Evolutionary conservation across 2,888 invertebrate species (phyloP).

Genomic region (Campoplex capitator): DNA sequence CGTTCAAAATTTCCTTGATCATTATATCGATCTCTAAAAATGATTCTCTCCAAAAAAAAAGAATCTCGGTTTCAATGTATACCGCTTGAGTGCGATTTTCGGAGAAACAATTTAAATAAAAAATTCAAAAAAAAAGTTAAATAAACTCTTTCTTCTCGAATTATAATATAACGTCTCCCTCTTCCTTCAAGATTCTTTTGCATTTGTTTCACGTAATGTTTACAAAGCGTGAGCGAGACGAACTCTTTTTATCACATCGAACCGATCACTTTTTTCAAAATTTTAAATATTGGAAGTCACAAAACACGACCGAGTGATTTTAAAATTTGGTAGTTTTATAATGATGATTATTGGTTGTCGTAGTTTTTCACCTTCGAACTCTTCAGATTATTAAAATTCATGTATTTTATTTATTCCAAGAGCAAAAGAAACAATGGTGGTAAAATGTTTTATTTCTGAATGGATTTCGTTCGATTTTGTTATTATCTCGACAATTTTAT

Average conservation of each 20-base stretch:
- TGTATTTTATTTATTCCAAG: not conserved
- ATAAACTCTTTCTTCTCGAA: no score
- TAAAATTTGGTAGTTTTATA: constrained; percentile 4
- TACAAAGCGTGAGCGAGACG: not conserved
- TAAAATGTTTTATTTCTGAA: not conserved
- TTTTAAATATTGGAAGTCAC: not conserved
- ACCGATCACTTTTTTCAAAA: not conserved
- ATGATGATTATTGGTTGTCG: constrained; percentile 46
- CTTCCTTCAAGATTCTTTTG: no score
- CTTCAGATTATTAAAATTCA: not conserved
- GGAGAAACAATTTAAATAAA: no score
- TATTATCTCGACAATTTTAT: constrained; percentile 33
- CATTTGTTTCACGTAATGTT: not conserved
- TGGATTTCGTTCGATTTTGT: not conserved
- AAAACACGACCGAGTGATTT: not conserved
- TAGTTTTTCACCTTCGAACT: constrained; percentile 1
- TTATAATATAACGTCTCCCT: no score
- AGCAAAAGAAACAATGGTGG: not conserved
- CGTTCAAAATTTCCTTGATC: no score
- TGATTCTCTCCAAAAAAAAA: no score
- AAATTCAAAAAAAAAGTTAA: no score
- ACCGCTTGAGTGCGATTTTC: no score
- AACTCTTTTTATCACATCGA: not conserved
- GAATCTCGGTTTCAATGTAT: no score
- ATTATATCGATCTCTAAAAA: no score